Evolutionary conservation across 1,140 invertebrate species (phyloP), one percentile per base, ranked within the genome.

Genomic region (Drosophila simulans): DNA sequence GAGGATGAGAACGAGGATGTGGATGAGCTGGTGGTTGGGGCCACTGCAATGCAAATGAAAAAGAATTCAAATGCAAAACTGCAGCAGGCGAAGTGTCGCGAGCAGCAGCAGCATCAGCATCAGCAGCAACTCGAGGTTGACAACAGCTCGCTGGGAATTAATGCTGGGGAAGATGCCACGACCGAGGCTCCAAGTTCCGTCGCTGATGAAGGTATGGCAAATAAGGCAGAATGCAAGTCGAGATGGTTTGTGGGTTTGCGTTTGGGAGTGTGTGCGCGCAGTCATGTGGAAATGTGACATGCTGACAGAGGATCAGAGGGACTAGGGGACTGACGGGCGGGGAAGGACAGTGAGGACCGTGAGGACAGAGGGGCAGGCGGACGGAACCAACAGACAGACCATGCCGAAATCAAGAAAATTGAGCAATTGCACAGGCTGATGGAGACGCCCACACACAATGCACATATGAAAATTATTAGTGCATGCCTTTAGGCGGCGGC

Each of bases 131-230:
- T 49, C 62, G 63, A 65, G 68, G 79, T 55, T 81, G 82, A 65
- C 78, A 86, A 49, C 74, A 80, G 64, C 80, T 80, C 81, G 71
- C 60, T 90, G 80, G 80, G 80, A 91, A 91, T 91, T 88, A 86
- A 78, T 91, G 76, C 62, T 53, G 62, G 70, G 53, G 79, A 79
- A 79, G 83, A 77, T 82, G 86, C 73, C 70, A 72, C 77, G 55
- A 72, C 70, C 64, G 69, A 79, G 78, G 75, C 59, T 46, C 52
- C 65, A 48, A 84, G 70, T 86, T 89, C 65, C 77, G 78, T 57
- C 66, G 57, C 85, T 91, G 89, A 89, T 90, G 84, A 86, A 83
- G 85, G 89, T 91, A 91, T 89, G 77, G 84, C 82, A 82, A 90
- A 90, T 90, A 90, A 90, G 80, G 80, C 69, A 72, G 63, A 57